Evolutionary conservation across 2,797 vertebrate species (phyloP).

Genomic region (Myotis daubentonii): DNA sequence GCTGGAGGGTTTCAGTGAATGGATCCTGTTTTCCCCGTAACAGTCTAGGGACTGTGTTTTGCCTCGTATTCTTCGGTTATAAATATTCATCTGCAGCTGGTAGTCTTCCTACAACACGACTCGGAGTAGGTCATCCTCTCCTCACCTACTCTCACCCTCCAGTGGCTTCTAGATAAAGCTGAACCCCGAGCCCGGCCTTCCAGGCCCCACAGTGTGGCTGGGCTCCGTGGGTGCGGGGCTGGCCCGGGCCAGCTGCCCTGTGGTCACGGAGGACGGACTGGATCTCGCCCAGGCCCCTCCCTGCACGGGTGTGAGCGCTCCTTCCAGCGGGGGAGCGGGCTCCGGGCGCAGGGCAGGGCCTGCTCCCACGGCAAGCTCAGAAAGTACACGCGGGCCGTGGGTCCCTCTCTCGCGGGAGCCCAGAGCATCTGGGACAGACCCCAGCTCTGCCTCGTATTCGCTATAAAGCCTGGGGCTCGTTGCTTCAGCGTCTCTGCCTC

Average conservation of each 20-base stretch:
- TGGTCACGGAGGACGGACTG: too few species aligned
- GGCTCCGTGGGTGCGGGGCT: neutral
- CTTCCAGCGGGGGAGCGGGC: neutral
- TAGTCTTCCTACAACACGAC: neutral
- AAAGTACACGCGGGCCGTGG: fast-evolving
- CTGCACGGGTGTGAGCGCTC: neutral
- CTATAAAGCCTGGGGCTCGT: neutral
- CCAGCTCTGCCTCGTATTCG: neutral
- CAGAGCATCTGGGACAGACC: neutral
- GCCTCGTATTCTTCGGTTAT: neutral
- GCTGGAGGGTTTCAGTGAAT: neutral
- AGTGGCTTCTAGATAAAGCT: neutral
- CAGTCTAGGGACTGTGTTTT: neutral
- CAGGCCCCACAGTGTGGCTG: neutral
- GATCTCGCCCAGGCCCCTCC: fast-evolving
- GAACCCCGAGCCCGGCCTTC: neutral
- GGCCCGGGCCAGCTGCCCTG: too few species aligned
- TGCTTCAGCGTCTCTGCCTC: neutral
- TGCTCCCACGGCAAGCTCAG: neutral
- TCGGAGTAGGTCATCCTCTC: neutral
- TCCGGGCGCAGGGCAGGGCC: too few species aligned
- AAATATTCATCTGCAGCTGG: neutral
- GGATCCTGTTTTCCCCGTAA: neutral
- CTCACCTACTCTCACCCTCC: neutral
- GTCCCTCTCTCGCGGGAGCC: neutral